Percentiles rank a stretch among this genome's conserved stretches.
Evolutionary conservation across 2,113 vertebrate species (phyloP).

Genomic region (Ceuthmochares aereus): DNA sequence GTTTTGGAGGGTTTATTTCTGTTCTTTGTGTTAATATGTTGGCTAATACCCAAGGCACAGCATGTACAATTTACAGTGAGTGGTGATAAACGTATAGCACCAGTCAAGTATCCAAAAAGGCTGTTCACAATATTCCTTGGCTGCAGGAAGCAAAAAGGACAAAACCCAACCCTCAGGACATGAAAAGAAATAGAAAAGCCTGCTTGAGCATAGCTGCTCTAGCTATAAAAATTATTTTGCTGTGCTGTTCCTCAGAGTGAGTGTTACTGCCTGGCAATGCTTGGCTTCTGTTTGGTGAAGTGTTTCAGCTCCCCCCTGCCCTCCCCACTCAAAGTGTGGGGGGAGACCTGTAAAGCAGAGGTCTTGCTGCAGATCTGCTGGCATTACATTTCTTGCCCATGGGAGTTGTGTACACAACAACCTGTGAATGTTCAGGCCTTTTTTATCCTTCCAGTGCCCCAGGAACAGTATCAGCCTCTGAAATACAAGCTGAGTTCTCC

Average conservation of each 20-base stretch:
- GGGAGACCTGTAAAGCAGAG: neutral
- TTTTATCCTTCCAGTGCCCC: neutral
- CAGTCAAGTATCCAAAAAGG: neutral
- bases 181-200: neutral
- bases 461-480: neutral
- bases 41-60: neutral
- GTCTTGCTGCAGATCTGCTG: neutral
- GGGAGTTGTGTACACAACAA: neutral
- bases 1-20: neutral
- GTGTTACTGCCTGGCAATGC: neutral
- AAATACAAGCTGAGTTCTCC: neutral
- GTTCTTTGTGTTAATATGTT: neutral
- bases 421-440: neutral
- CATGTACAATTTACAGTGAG: neutral
- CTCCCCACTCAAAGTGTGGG: neutral
- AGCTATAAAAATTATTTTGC: neutral
- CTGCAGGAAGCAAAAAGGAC: neutral
- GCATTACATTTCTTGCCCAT: fast-evolving
- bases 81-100: neutral
- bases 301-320: neutral
- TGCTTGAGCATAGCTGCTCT: neutral
- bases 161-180: conserved; percentile 37
- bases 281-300: neutral
- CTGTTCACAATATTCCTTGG: neutral
- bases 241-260: neutral